These are phyloP conservation scores for Myrmecobius fasciatus DNA, from an alignment of 2,113 vertebrate genomes.

Conservation along the genomic window DNA sequence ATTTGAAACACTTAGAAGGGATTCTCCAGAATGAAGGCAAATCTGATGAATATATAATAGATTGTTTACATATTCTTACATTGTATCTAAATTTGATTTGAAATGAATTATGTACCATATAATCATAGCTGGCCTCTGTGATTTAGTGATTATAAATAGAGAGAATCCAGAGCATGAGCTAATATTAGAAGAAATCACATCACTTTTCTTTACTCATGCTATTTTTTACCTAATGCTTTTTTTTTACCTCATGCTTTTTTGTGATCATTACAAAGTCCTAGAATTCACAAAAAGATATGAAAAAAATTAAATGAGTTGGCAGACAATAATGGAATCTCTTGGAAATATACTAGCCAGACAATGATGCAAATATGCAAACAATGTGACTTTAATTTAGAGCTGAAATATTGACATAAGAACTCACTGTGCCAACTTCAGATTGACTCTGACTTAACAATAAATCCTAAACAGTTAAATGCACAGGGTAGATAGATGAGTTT, in stretches of 20 bases:
- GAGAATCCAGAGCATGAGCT: background rate
- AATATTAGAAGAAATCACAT: slow-evolving; percentile 23
- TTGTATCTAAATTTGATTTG: background rate
- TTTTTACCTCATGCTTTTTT: no score
- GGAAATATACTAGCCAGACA: slow-evolving; percentile 7
- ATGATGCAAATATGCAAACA: background rate
- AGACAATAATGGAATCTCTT: background rate
- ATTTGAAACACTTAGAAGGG: background rate
- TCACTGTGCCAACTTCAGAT: background rate
- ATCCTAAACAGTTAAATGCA: background rate
- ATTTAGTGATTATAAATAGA: background rate
- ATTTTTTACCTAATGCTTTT: background rate
- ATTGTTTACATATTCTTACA: background rate
- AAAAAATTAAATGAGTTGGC: background rate
- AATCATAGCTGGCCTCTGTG: background rate
- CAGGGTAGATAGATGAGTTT: background rate
- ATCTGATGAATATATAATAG: background rate
- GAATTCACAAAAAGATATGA: background rate
- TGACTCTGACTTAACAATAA: background rate
- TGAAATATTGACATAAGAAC: background rate
- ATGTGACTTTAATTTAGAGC: background rate
- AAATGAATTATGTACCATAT: background rate
- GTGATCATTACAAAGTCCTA: background rate
- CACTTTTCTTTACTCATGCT: slow-evolving; percentile 26
- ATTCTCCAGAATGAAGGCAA: background rate